Percentiles rank a stretch among this genome's conserved stretches.
Conservation (phyloP, 2,113 vertebrate genomes). For the Dromaius novaehollandiae region DNA sequence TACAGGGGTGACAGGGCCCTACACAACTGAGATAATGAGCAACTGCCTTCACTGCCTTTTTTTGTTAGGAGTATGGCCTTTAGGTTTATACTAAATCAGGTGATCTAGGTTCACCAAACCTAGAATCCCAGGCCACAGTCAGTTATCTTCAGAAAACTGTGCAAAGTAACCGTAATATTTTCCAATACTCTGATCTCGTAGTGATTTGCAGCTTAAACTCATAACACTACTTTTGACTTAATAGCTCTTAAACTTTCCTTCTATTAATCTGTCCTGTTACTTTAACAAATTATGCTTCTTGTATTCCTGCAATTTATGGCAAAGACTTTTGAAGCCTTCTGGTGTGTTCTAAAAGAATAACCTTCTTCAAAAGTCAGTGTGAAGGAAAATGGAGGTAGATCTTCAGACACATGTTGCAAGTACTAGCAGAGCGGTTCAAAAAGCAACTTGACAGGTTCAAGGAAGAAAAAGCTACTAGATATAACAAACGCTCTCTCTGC, state of each 20-base stretch:
- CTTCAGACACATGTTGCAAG: neutral
- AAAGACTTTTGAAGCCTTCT: neutral
- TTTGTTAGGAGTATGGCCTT: neutral
- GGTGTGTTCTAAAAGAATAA: neutral
- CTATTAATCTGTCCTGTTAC: neutral
- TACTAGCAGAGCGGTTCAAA: neutral
- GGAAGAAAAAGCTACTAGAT: neutral
- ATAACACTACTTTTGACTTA: no score
- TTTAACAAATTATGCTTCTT: neutral
- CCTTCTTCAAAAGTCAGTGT: accelerated
- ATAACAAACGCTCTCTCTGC: neutral
- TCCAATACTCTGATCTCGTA: neutral
- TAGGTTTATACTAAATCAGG: neutral
- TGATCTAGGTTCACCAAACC: neutral
- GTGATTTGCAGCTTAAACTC: neutral
- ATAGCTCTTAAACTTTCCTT: neutral
- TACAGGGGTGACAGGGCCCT: neutral
- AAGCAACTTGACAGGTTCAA: neutral
- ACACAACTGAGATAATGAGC: neutral
- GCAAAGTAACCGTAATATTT: neutral
- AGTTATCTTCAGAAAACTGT: neutral
- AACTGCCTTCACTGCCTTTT: neutral
- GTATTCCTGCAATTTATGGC: neutral
- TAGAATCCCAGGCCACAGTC: neutral
- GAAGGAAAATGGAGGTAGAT: neutral